Base-by-base conservation (phyloP, 2,888 invertebrate species). In the Leptarthrus brevirostris region DNA sequence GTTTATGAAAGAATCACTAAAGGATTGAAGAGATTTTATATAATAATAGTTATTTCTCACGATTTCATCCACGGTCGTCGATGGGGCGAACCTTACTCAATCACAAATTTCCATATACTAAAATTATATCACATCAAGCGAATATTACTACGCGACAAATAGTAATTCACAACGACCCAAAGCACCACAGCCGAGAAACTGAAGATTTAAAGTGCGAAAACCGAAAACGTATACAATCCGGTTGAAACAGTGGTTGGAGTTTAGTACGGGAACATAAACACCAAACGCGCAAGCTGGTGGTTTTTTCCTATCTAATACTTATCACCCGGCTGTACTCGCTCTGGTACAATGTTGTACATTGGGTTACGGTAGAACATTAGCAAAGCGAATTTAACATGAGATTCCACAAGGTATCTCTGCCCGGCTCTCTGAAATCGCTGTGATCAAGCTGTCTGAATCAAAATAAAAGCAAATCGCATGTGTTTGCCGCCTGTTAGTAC, bases 21-120 rank as follows among this genome's bases (percentile, higher is more conserved):
- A n/a, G 30, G 30, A 5, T 30, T 30, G 30, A 30, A 30, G 3
- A 30, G 8, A 30, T 30, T 30, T 30, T 30, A 3, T 30, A n/a
- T n/a, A n/a, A n/a, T n/a, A n/a, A n/a, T n/a, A n/a, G n/a, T n/a
- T n/a, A n/a, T n/a, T n/a, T n/a, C n/a, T n/a, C n/a, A 8, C 4
- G 30, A 8, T 30, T 30, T 30, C 8, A 30, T 30, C 30, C 8
- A 40, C 40, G 40, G 40, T n/a, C 40, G 8, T 12, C 12, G 52
- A 64, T 72, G 70, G 69, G 56, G 44, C 75, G 74, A 75, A 75
- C 75, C 72, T 76, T 72, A 47, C 76, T 76, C 72, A 76, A 73
- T 66, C 70, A 74, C 58, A 72, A 70, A 72, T 74, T 58, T 72
- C 61, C 69, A 49, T 72, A 47, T 73, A 76, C 76, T 76, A 72